Evolutionary conservation across 2,888 invertebrate genomes (phyloP).

Genomic region (Thalpophila matura): DNA sequence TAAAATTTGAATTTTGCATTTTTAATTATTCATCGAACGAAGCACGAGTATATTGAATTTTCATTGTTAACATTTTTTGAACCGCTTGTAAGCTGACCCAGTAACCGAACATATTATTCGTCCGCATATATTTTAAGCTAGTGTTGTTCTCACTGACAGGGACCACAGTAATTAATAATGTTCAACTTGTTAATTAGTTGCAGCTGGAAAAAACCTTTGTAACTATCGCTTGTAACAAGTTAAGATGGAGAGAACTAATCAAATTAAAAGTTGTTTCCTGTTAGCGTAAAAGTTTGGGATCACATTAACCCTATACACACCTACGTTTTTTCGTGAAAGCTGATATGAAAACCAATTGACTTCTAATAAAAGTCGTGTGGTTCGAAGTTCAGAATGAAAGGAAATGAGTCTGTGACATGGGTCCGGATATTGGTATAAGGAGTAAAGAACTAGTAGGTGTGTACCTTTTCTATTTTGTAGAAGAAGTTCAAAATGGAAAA

Average conservation of each 20-base stretch:
- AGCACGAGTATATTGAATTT: slow-evolving; percentile 14
- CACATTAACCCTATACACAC: slow-evolving; percentile 48
- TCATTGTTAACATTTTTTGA: slow-evolving; percentile 30
- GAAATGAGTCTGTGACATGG: slow-evolving; percentile 59
- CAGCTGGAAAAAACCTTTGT: slow-evolving; percentile 66
- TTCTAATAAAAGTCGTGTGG: slow-evolving; percentile 50
- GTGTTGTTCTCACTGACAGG: slow-evolving; percentile 24
- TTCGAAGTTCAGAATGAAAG: slow-evolving; percentile 54
- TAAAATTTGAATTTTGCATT: slow-evolving; percentile 9
- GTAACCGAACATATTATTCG: slow-evolving; percentile 2
- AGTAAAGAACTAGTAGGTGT: slow-evolving; percentile 43
- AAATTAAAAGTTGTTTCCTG: slow-evolving; percentile 78
- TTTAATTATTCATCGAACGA: neutral
- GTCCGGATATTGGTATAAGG: slow-evolving; percentile 57
- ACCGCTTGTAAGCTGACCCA: neutral
- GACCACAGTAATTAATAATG: slow-evolving; percentile 62
- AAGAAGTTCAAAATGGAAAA: slow-evolving; percentile 31
- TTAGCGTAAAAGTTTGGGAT: slow-evolving; percentile 56
- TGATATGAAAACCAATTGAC: slow-evolving; percentile 58
- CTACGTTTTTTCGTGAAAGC: slow-evolving; percentile 18
- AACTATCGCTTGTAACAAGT: slow-evolving; percentile 71
- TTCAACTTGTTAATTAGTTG: slow-evolving; percentile 65
- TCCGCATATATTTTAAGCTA: slow-evolving; percentile 15
- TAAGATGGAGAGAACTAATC: slow-evolving; percentile 74
- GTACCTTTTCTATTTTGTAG: slow-evolving; percentile 28